A percentile compares a stretch with the other conserved stretches of the same genome.
Evolutionary conservation across 2,113 vertebrate species (phyloP).

Genomic region (Cyprinodon tularosa): DNA sequence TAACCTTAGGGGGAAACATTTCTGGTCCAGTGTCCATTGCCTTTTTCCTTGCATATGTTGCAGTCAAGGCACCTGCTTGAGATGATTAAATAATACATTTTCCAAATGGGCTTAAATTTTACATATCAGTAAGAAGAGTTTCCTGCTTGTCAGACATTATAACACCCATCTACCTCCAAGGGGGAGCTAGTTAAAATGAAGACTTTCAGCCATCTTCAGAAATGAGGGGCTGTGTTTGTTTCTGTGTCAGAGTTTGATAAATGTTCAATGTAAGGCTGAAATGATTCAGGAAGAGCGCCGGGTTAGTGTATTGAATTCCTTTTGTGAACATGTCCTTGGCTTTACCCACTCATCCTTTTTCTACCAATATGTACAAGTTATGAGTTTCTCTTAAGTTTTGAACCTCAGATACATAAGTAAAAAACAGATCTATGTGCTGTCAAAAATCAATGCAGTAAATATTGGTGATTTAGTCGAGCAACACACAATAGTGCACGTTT

Average conservation of each 20-base stretch:
- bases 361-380: background rate
- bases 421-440: background rate
- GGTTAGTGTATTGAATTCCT: background rate
- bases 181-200: background rate
- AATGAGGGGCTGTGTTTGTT: background rate
- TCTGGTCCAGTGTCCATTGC: background rate
- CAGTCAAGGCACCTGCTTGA: background rate
- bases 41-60: background rate
- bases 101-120: background rate
- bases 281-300: background rate
- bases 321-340: background rate
- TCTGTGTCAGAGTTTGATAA: background rate
- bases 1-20: background rate
- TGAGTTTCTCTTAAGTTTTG: background rate
- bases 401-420: constrained; percentile 12
- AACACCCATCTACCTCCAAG: background rate
- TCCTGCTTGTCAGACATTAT: background rate
- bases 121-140: background rate
- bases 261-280: background rate
- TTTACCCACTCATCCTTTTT: background rate
- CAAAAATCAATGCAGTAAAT: background rate
- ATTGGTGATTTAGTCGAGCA: too few species aligned
- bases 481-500: too few species aligned
- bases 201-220: background rate
- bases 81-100: background rate